Base-by-base conservation (phyloP, 2,888 invertebrate species). In the Alitta virens region DNA sequence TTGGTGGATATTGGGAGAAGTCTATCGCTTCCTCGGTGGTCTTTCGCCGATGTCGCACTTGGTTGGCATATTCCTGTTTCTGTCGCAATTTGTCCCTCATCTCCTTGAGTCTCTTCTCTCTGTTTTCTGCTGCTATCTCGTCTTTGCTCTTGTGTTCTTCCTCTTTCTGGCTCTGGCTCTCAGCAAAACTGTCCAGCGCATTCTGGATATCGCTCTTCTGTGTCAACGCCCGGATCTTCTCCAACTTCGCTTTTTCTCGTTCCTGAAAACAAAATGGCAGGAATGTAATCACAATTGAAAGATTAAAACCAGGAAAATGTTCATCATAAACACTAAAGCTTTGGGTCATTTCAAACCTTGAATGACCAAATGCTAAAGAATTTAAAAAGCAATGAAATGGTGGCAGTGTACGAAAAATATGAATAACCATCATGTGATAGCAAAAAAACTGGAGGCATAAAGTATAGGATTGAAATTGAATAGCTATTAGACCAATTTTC, bases 181-280 rank as follows among this genome's bases (percentile, higher is more conserved):
- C 69, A 12, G 65, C 71, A 62, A 76, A 76, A 38, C 69, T 68
- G 60, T 74, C 73, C 27, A 77, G 63, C 3, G 76, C 75, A 16
- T 70, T 69, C 23, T 72, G 67, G 7, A 75, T 69, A 57, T 77
- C 75, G 21, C 71, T 68, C 53, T 73, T 76, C 56, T 75, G 72
- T 58, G 74, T 60, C 12, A 67, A 63, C 5, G 73, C 71, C 60
- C 73, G 73, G 21, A 78, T 75, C 63, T 73, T 76, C 43, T 72
- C 75, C 27, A 79, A 61, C n/a, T 72, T 66, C 25, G 75, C 73
- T 50, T 75, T 68, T 62, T 79, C 78, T 49, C 72, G 72, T 63
- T 70, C 70, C 78, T 78, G 55, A 16, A 58, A 5, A 7, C 7
- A 16, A 24, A 52, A 52, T 33, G 49, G 23, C n/a, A n/a, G n/a